Evolutionary conservation across 2,888 invertebrate genomes (phyloP).

Genomic region (Globia sparganii): DNA sequence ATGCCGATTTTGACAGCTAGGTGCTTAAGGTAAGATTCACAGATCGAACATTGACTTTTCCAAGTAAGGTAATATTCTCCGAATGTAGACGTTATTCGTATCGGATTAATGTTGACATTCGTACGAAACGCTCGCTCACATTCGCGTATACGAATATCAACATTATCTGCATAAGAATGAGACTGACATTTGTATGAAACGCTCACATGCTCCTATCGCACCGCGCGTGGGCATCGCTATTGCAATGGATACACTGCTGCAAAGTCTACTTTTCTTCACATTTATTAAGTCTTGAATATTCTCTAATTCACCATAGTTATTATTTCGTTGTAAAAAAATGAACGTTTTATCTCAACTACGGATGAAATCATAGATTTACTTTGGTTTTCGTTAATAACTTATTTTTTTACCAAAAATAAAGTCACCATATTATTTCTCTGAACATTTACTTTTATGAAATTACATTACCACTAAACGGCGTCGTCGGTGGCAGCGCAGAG

Average conservation of each 20-base stretch:
- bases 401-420: neutral
- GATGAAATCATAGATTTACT: conserved; percentile 11
- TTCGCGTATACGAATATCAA: neutral
- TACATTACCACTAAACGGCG: neutral
- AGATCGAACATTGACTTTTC: neutral
- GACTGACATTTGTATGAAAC: neutral
- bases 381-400: neutral
- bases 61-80: too few species aligned
- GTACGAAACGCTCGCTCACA: neutral
- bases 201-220: neutral
- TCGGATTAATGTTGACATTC: neutral
- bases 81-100: neutral
- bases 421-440: neutral
- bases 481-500: neutral
- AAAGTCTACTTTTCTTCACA: neutral
- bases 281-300: conserved; percentile 6
- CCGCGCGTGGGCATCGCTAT: neutral
- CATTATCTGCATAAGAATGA: rapidly evolving
- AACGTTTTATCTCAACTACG: conserved; percentile 13
- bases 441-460: neutral
- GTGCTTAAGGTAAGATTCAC: neutral
- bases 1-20: neutral
- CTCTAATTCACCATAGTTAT: neutral
- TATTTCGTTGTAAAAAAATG: neutral
- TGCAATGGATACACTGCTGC: neutral